Percentiles rank a stretch among this genome's conserved stretches.
phyloP scores from a whole-genome alignment of 1,140 invertebrate species.

The Diorhabda sublineata region DNA sequence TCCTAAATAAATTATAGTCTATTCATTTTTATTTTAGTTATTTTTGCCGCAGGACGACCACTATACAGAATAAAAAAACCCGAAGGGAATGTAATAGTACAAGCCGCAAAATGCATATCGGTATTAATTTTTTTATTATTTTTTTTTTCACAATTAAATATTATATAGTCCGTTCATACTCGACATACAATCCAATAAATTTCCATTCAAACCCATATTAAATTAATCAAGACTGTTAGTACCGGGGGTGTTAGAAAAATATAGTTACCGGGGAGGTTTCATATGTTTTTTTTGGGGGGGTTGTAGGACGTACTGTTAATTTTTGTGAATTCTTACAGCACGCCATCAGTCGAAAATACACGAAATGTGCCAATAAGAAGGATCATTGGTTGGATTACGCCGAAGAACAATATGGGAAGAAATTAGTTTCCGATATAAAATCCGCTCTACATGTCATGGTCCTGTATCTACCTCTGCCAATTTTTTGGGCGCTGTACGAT shows the following conservation, averaged over 20 bases:
- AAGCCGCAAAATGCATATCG: constrained; percentile 70
- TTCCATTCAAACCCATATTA: too few relatives aligned
- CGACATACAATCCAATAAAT: too few relatives aligned
- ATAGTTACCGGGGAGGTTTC: too few relatives aligned
- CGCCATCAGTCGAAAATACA: constrained; percentile 32
- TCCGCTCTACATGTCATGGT: constrained; percentile 65
- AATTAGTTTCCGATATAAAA: constrained; percentile 73
- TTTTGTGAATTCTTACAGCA: constrained; percentile 40
- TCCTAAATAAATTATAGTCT: constrained; percentile 9
- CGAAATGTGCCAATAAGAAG: constrained; percentile 51
- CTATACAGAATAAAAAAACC: constrained; percentile 76
- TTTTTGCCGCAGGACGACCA: constrained; percentile 75
- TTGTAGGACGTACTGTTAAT: too few relatives aligned
- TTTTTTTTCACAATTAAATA: too few relatives aligned
- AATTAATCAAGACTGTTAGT: too few relatives aligned
- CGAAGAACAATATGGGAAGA: constrained; percentile 63
- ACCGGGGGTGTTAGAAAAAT: too few relatives aligned
- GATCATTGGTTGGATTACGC: constrained; percentile 82
- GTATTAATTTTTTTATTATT: constrained; percentile 49
- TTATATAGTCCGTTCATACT: too few relatives aligned
- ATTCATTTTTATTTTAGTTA: constrained; percentile 56
- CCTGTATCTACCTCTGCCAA: constrained; percentile 76
- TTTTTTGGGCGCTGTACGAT: constrained; percentile 88
- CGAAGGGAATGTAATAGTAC: constrained; percentile 75
- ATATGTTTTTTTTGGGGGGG: too few relatives aligned